phyloP scores from a whole-genome alignment of 2,888 invertebrate genomes.

The Drosophila testacea region DNA sequence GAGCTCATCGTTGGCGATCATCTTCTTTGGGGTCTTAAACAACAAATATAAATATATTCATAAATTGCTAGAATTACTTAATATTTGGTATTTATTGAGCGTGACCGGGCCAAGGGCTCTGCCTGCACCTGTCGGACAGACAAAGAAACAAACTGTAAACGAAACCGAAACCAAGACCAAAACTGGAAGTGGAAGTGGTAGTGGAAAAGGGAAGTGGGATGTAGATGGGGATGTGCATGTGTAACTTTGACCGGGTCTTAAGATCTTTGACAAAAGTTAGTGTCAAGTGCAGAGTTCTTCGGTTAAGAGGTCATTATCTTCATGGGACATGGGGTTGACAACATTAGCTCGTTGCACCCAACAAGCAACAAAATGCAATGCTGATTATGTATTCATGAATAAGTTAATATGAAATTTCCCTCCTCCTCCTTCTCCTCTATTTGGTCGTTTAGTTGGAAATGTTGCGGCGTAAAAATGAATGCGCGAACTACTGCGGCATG shows the following conservation, averaged over 20 bases:
- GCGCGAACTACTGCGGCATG: slow-evolving; percentile 83
- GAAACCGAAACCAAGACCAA: slow-evolving; percentile 19
- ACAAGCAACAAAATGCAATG: slow-evolving; percentile 27
- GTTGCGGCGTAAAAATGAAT: slow-evolving; percentile 71
- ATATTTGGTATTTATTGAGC: slow-evolving; percentile 70
- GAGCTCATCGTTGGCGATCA: slow-evolving; percentile 16
- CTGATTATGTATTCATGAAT: slow-evolving; percentile 78
- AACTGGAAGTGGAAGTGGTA: slow-evolving; percentile 21
- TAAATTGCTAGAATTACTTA: slow-evolving; percentile 66
- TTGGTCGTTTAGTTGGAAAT: slow-evolving; percentile 72
- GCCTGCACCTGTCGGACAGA: slow-evolving; percentile 57
- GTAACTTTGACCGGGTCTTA: slow-evolving; percentile 18
- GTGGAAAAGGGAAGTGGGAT: background rate
- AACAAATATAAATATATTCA: slow-evolving; percentile 34
- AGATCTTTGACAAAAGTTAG: slow-evolving; percentile 53
- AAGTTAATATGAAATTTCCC: slow-evolving; percentile 55
- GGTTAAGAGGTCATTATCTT: slow-evolving; percentile 72
- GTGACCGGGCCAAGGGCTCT: slow-evolving; percentile 54
- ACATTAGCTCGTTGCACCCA: slow-evolving; percentile 61
- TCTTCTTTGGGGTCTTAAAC: slow-evolving; percentile 27
- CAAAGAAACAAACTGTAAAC: slow-evolving; percentile 22
- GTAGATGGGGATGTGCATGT: background rate
- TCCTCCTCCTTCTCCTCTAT: background rate
- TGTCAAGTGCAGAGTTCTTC: slow-evolving; percentile 58
- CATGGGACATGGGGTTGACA: slow-evolving; percentile 63